A percentile compares a stretch with the other conserved stretches of the same genome.
These are phyloP conservation scores for Brachionus manjavacas DNA, from an alignment of 1,140 invertebrate genomes.

Conservation along the genomic window DNA sequence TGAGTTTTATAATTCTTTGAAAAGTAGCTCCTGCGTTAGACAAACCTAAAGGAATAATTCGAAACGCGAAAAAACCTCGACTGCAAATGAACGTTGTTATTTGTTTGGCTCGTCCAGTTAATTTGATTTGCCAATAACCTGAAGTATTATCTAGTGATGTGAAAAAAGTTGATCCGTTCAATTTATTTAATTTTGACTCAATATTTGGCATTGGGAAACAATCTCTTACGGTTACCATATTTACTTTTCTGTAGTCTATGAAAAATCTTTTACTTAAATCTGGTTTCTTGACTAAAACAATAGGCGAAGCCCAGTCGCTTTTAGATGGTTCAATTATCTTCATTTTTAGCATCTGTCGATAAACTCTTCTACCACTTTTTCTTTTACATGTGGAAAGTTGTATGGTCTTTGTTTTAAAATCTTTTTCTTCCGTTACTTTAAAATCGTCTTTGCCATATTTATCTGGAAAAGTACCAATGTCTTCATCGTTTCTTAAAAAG, in stretches of 20 bases:
- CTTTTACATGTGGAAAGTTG: background rate
- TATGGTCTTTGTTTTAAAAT: background rate
- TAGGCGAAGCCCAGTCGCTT: background rate
- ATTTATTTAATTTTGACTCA: background rate
- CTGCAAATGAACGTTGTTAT: slow-evolving; percentile 42
- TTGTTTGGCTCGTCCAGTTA: slow-evolving; percentile 40
- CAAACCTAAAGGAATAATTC: slow-evolving; percentile 57
- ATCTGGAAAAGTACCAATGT: background rate
- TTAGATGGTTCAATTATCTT: slow-evolving; percentile 33
- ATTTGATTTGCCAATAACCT: slow-evolving; percentile 44
- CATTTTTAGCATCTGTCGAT: slow-evolving; percentile 36
- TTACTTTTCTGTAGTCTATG: slow-evolving; percentile 39
- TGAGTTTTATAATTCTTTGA: slow-evolving; percentile 57
- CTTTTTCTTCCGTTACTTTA: background rate
- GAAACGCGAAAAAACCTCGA: slow-evolving; percentile 49
- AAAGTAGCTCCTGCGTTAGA: slow-evolving; percentile 56
- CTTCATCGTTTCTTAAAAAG: background rate
- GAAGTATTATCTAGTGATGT: slow-evolving; percentile 8
- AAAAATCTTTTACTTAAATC: slow-evolving; percentile 17
- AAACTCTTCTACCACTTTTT: background rate
- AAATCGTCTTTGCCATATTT: slow-evolving; percentile 7
- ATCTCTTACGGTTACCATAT: slow-evolving; percentile 6
- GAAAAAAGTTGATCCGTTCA: slow-evolving; percentile 1
- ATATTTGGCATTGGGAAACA: slow-evolving; percentile 16
- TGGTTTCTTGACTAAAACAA: background rate